These are phyloP conservation scores for Camponotus vicinus DNA, from an alignment of 1,140 invertebrate species.

Conservation along the genomic window DNA sequence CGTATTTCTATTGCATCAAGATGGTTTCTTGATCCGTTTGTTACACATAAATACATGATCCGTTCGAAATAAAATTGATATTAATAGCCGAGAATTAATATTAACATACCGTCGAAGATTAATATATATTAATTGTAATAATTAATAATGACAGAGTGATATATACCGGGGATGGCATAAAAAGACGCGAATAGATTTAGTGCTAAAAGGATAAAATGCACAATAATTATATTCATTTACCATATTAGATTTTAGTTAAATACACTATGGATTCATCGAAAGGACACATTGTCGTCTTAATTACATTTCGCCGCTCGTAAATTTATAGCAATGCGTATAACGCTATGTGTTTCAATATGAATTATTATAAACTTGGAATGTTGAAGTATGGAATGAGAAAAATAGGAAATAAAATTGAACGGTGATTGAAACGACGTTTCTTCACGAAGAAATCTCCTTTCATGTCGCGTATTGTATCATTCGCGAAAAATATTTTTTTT, in stretches of 20 bases:
- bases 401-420: conserved; percentile 55
- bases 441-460: conserved; percentile 36
- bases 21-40: conserved; percentile 29
- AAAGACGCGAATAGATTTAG: conserved; percentile 7
- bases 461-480: background rate
- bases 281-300: background rate
- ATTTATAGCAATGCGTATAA: conserved; percentile 29
- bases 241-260: conserved; percentile 43
- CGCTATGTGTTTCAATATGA: conserved; percentile 38
- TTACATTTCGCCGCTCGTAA: conserved; percentile 41
- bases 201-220: conserved; percentile 31
- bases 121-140: conserved; percentile 38
- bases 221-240: conserved; percentile 54
- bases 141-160: background rate
- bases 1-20: conserved; percentile 29
- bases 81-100: conserved; percentile 23
- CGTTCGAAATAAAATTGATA: conserved; percentile 25
- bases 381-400: conserved; percentile 43
- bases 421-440: conserved; percentile 18
- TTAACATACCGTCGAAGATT: background rate
- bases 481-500: conserved; percentile 5
- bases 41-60: background rate
- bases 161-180: background rate
- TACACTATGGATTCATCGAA: conserved; percentile 5
- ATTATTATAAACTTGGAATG: conserved; percentile 35